Percentiles rank a stretch among this genome's conserved stretches.
phyloP scores from a whole-genome alignment of 1,140 invertebrate species.

The Diplogasteroides magnus region DNA sequence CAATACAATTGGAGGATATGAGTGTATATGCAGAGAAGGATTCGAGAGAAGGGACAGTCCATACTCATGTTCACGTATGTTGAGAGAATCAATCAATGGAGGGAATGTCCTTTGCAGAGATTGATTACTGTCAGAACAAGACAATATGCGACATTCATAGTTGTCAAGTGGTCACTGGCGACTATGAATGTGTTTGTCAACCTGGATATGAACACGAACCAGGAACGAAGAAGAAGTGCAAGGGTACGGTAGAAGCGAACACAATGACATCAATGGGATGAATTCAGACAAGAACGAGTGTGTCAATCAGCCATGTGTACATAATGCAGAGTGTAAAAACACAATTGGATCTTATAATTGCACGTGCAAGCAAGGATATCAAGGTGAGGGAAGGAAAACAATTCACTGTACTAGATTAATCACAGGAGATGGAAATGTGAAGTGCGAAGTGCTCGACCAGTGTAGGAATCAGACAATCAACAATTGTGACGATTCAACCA shows the following conservation, averaged over 20 bases:
- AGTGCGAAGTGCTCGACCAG: no score
- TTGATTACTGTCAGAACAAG: constrained; percentile 7
- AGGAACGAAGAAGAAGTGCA: neutral
- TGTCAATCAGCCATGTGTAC: neutral
- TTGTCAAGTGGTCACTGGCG: neutral
- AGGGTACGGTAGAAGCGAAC: neutral
- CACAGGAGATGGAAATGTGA: no score
- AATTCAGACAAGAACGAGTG: neutral
- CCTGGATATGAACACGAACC: neutral
- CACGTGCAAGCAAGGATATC: neutral
- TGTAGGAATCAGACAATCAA: no score
- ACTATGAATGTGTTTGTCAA: constrained; percentile 7
- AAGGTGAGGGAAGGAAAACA: no score
- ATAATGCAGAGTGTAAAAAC: neutral
- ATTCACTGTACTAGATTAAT: no score
- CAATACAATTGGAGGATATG: neutral
- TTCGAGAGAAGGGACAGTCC: neutral
- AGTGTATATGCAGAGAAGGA: constrained; percentile 3
- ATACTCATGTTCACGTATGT: neutral
- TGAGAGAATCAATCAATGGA: neutral
- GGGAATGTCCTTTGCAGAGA: constrained; percentile 3
- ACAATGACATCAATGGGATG: neutral
- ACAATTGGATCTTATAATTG: neutral
- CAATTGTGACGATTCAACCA: neutral
- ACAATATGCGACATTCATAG: constrained; percentile 6